Base-by-base conservation (phyloP, 2,113 vertebrate species). In the Nanorana parkeri region DNA sequence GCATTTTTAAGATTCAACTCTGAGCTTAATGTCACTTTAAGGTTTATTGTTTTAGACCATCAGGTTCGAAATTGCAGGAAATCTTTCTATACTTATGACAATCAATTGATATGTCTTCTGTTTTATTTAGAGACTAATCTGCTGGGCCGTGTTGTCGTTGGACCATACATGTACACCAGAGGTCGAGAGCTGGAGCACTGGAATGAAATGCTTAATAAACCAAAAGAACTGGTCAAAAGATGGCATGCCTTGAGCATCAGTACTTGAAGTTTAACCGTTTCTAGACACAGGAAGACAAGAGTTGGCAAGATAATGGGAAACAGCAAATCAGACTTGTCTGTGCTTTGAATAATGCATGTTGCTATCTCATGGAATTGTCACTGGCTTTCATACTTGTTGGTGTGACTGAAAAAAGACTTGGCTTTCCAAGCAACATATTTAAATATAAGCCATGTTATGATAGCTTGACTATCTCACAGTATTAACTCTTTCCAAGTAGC, bases 161-260 rank as follows among this genome's bases (percentile, higher is more conserved):
- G 96, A 21, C 95, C 96, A 58, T 97, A 95, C 90, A 96, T 97
- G 96, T 97, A 96, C 23, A 89, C 93, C n/a, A 88, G 93, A 0
- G 95, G 95, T 63, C 90, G 81, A 32, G 95, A 96, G 84, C 90
- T 97, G 61, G 94, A 96, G 75, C 96, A 98, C 88, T 97, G 96
- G 96, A 93, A 95, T 10, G 91, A 95, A 84, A 96, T 96, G 95
- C 84, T 96, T 77, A 93, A 87, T 85, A 92, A 92, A 17, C 94
- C 95, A 24, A 95, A 94, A 86, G 94, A 96, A 77, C 11, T 95
- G 80, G 90, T 96, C 28, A 94, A 91, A 86, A 84, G 89, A 80
- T 97, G 96, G 96, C 97, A 98, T 0, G 28, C 89, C 2, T 93
- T 98, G n/a, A 85, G 89, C 84, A 65, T 87, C 7, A 85, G 76